A percentile compares a stretch with the other conserved stretches of the same genome.
Evolutionary conservation across 2,113 vertebrate species (phyloP).

Genomic region (Alces alces): DNA sequence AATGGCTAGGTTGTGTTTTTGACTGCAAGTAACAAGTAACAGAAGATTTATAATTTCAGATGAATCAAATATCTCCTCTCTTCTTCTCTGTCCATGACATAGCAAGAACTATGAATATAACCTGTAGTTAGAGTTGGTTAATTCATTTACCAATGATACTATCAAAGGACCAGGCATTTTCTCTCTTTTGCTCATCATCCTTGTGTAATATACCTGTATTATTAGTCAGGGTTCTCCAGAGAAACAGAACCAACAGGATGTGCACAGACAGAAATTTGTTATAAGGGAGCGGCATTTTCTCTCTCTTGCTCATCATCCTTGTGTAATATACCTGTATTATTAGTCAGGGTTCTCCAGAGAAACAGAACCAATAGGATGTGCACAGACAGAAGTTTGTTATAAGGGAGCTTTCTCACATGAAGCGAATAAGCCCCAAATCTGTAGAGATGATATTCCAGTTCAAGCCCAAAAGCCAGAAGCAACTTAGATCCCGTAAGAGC

Average conservation of each 20-base stretch:
- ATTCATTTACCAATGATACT: neutral
- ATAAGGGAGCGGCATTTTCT: neutral
- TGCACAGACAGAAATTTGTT: neutral
- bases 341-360: neutral
- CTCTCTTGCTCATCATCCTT: no score
- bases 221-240: neutral
- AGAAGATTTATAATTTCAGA: neutral
- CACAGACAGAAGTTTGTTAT: neutral
- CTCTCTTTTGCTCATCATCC: neutral
- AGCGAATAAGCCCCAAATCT: neutral
- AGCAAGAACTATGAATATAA: neutral
- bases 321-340: no score
- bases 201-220: no score
- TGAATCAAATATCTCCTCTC: neutral
- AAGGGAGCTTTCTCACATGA: neutral
- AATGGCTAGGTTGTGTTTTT: neutral
- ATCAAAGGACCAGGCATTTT: neutral
- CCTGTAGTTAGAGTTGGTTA: neutral
- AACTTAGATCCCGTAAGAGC: neutral
- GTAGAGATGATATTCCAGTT: neutral
- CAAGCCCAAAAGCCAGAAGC: neutral
- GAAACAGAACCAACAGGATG: neutral
- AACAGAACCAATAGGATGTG: fast-evolving
- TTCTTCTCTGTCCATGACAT: neutral
- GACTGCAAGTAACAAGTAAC: neutral